Base-by-base conservation (phyloP, 1,140 invertebrate genomes). In the Penaeus japonicus region DNA sequence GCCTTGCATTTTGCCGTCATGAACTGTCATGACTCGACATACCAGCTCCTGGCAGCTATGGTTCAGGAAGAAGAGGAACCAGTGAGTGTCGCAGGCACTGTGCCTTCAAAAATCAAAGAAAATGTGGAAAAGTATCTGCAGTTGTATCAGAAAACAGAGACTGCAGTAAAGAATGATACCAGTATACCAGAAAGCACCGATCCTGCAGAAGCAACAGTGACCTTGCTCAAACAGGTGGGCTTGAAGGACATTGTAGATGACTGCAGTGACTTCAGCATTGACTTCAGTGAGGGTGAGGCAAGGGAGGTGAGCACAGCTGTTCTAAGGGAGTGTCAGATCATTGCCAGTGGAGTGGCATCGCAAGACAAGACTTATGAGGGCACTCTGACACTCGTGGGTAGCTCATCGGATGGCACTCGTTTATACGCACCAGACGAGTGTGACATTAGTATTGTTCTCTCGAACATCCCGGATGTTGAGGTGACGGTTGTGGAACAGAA, bases 1-100 rank as follows among this genome's bases (percentile, higher is more conserved):
- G 39, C 86, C 18, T 57, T 54, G n/a, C 86, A 88, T 47, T 77
- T 83, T 62, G 86, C 86, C 7, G 86, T 62, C 30, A 88, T 88
- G 86, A 82, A 82, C 75, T 62, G 79, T 10, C 86, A 88, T 22
- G 53, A 75, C 39, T 18, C 53, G 30, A 82, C 86, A 4, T 88
- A 82, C 30, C 35, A 80, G 55, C 79, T 57, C 47, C 62, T 88
- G 24, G 65, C 35, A n/a, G 65, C 55, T 20, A 35, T 20, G 77
- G 10, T 75, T 18, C 27, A 73, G 20, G 18, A 47, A n/a, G 18
- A 81, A 0, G 57, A 80, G 2, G 47, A 88, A 0, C 47, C 62
- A 17, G 35, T 32, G 12, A 75, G 53, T 18, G 15, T 22, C 2
- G 35, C 86, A 17, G 53, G 53, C 18, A 83, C 47, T 20, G 57